Base-by-base conservation (phyloP, 2,888 invertebrate genomes). In the Ditula angustiorana region DNA sequence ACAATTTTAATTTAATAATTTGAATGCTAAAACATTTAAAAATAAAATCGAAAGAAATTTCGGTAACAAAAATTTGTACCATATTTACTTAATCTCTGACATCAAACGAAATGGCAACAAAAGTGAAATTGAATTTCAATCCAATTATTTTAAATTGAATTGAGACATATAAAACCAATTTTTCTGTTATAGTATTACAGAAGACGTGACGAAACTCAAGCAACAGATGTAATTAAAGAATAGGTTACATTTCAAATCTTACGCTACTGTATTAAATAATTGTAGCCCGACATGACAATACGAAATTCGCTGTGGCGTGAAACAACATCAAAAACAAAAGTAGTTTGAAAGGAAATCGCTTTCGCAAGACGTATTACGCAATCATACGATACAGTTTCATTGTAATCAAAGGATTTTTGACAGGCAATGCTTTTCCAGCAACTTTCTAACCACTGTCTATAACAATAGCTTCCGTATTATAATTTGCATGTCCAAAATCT, bases 251-350 rank as follows among this genome's bases (percentile, higher is more conserved):
- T 23, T 23, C 2, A 19, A n/a, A 35, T 23, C 53, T 33, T 24
- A 35, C 23, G 21, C n/a, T 53, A 23, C 19, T 46, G 46, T 21
- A 23, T 53, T 13, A 23, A 35, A 35, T 35, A 35, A 7, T 21
- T 13, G 13, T 23, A 19, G 35, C 28, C 24, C 28, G 23, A 33
- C 33, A 53, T 47, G 35, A 28, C 35, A 35, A 59, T 47, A 53
- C 35, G 8, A 53, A 59, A 53, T 59, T 64, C 64, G 64, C 64
- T 64, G 64, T 58, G 33, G 64, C 64, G 53, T 53, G 58, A 62
- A 58, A 56, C 37, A 56, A 56, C 26, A 56, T 33, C 37, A 41
- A 46, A 55, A 41, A 57, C 37, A 49, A 57, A 55, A 63, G 30
- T 24, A 33, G 26, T 19, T 26, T 11, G 35, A 53, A 47, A 26